These are phyloP conservation scores for Hormiphora californensis DNA, from an alignment of 37 sponge, comb jelly and placozoan species.

Conservation along the genomic window DNA sequence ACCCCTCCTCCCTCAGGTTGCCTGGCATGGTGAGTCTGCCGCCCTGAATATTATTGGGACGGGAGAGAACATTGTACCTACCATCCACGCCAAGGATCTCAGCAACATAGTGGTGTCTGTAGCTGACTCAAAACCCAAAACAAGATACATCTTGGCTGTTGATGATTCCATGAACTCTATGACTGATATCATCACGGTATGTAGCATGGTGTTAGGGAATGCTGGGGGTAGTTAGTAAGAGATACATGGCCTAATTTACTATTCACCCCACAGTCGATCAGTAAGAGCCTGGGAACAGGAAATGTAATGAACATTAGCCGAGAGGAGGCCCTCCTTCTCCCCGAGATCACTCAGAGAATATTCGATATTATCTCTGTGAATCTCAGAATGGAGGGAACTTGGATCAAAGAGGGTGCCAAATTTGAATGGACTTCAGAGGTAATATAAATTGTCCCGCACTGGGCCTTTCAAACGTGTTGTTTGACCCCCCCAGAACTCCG, in stretches of 20 bases:
- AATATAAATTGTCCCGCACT: too few relatives aligned
- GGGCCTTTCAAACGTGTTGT: too few relatives aligned
- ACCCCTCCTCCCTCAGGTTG: conserved; percentile 54
- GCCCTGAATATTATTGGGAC: conserved; percentile 77
- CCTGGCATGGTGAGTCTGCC: conserved; percentile 73
- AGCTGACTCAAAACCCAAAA: conserved; percentile 70
- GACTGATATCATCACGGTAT: conserved; percentile 72
- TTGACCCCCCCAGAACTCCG: too few relatives aligned
- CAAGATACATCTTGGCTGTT: conserved; percentile 78
- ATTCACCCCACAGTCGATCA: conserved; percentile 63
- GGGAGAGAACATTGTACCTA: conserved; percentile 81
- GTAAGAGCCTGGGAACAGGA: conserved; percentile 67
- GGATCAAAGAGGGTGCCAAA: conserved; percentile 70
- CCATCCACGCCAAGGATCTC: conserved; percentile 82
- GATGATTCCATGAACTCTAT: conserved; percentile 77
- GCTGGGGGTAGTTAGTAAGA: too few relatives aligned
- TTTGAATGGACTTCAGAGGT: conserved; percentile 75
- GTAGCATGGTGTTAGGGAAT: background rate
- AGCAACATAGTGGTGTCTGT: conserved; percentile 68
- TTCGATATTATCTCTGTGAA: conserved; percentile 60
- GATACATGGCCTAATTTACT: too few relatives aligned
- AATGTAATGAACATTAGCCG: conserved; percentile 58
- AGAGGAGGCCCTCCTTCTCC: conserved; percentile 69
- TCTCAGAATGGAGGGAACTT: conserved; percentile 71
- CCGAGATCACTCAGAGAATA: conserved; percentile 63